Evolutionary conservation across 2,888 invertebrate genomes (phyloP).

Genomic region (Rhyacophila evoluta): DNA sequence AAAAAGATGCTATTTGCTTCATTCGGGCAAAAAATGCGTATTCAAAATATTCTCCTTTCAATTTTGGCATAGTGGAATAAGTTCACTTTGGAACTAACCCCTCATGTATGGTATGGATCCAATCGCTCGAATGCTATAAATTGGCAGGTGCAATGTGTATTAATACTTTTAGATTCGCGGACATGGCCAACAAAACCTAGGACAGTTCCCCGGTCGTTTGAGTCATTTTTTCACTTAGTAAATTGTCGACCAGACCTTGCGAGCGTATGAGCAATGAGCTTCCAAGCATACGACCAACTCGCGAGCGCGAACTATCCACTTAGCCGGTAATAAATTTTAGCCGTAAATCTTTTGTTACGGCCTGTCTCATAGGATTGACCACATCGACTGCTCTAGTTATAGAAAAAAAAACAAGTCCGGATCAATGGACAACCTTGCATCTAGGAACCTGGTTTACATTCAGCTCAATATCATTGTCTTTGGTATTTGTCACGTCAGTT

Average conservation of each 20-base stretch:
- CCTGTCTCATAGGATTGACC: conserved; percentile 33
- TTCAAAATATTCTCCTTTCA: too few species aligned
- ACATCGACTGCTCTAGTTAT: not conserved
- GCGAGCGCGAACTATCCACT: conserved; percentile 48
- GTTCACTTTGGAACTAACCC: too few species aligned
- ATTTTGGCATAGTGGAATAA: too few species aligned
- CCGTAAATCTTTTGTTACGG: conserved; percentile 36
- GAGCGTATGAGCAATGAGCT: conserved; percentile 31
- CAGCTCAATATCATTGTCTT: too few species aligned
- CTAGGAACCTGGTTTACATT: not conserved
- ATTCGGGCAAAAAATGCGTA: too few species aligned
- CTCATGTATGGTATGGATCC: too few species aligned
- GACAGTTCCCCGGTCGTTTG: conserved; percentile 22
- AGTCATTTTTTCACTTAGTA: conserved; percentile 50
- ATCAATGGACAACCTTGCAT: not conserved
- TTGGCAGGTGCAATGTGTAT: not conserved
- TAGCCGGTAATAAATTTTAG: conserved; percentile 44
- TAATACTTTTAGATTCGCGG: not conserved
- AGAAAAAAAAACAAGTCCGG: not conserved
- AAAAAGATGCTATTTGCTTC: too few species aligned
- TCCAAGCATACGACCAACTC: not conserved
- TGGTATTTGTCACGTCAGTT: too few species aligned
- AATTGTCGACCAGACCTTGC: conserved; percentile 49
- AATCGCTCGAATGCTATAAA: too few species aligned
- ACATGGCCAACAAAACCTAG: not conserved